These are phyloP conservation scores for Brachypteracias leptosomus DNA, from an alignment of 2,113 vertebrate species.

Conservation along the genomic window DNA sequence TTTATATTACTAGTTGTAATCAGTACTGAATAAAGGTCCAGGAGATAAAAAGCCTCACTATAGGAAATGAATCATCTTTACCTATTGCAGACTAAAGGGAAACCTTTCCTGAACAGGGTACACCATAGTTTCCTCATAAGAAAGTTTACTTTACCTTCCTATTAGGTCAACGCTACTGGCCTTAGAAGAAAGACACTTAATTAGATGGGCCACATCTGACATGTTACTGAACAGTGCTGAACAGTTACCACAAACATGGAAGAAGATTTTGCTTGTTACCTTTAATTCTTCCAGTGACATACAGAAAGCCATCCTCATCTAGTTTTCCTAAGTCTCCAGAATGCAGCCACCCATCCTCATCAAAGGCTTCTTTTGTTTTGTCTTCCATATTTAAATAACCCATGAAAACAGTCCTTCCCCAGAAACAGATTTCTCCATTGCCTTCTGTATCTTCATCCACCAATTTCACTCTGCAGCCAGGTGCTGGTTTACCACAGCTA, in stretches of 20 bases:
- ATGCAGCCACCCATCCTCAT: constrained; percentile 86
- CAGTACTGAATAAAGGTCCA: neutral
- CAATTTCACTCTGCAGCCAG: constrained; percentile 83
- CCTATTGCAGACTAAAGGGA: neutral
- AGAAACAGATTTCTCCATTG: constrained; percentile 86
- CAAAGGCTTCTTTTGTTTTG: constrained; percentile 82
- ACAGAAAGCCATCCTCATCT: constrained; percentile 85
- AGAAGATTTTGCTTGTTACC: constrained; percentile 63
- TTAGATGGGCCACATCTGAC: neutral
- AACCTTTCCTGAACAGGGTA: neutral
- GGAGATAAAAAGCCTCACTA: neutral
- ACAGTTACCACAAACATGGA: neutral
- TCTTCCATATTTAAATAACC: constrained; percentile 89
- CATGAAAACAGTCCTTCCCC: constrained; percentile 91
- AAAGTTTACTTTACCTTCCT: neutral
- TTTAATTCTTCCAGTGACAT: constrained; percentile 89
- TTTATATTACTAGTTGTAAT: neutral
- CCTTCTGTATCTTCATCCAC: constrained; percentile 76
- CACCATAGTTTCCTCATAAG: neutral
- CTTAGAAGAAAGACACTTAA: neutral
- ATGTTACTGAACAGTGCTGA: neutral
- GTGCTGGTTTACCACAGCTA: constrained; percentile 83
- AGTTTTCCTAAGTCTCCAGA: constrained; percentile 84
- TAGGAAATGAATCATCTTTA: neutral
- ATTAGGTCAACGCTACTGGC: neutral